Evolutionary conservation across 2,113 vertebrate genomes (phyloP), one percentile per base, ranked within the genome.

Genomic region (Forbesichthys papilliferus): DNA sequence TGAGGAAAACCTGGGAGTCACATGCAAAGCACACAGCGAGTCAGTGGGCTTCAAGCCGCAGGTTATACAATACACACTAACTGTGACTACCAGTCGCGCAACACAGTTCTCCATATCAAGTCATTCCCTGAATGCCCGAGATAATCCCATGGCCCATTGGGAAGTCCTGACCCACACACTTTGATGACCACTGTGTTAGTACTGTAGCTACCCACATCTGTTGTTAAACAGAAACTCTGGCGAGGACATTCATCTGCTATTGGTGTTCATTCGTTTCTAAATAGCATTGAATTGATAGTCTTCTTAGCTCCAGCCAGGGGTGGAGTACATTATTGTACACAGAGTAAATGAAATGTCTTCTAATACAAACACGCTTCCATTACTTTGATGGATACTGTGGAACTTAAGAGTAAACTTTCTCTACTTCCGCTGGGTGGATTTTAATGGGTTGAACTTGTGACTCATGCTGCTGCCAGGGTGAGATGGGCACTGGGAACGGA

Each of bases 1-100:
- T 88, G 83, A 98, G 84, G 71, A 99, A 99, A 14, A 96, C 93
- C 98, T 99, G 42, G 20, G 61, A 69, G 68, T 65, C 69, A 67
- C 9, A 57, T 74, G 52, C 9, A 66, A 68, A 66, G 33, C 62
- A 36, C n/a, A 66, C 62, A 47, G 71, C 63, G 70, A 53, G 65
- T 47, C 36, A 42, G 36, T 42, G 36, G 36, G 36, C 36, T 42
- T 42, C 36, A 42, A 42, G 7, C 5, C 3, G 27, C 27, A 27
- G 27, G 7, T 7, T 5, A 42, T 42, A 6, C 36, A 42, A 14
- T 14, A 52, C 49, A 52, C 10, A 52, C 9, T 11, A 51, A 51
- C 10, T 14, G 49, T 42, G 36, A 42, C 4, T 5, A 42, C 36
- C 36, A 42, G 1, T 42, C 3, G 3, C 4, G 3, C 7, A 42